These are phyloP conservation scores for Eupithecia pulchellata DNA, from an alignment of 2,888 invertebrate species.

Conservation along the genomic window DNA sequence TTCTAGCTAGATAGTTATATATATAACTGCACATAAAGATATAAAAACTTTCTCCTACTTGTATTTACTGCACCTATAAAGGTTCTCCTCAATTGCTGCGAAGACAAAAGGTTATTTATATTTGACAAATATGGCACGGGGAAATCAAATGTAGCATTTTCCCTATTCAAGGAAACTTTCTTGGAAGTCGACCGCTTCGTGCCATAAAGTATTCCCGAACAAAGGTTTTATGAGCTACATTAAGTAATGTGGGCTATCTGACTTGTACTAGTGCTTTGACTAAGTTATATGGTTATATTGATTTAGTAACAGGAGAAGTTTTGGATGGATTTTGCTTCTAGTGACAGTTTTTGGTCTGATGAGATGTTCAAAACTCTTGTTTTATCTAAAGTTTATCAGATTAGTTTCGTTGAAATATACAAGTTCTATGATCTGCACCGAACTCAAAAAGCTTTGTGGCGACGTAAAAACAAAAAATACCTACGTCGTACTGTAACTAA, in stretches of 20 bases:
- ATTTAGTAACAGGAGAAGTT: background rate
- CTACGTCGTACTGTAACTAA: too few species aligned
- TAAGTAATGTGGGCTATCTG: constrained; percentile 75
- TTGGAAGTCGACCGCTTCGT: constrained; percentile 65
- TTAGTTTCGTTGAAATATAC: background rate
- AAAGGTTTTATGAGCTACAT: constrained; percentile 79
- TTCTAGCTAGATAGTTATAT: background rate
- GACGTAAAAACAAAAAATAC: background rate
- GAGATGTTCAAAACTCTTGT: background rate
- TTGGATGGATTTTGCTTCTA: background rate
- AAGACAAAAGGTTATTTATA: constrained; percentile 49
- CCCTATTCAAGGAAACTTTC: constrained; percentile 48
- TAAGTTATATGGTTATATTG: constrained; percentile 64
- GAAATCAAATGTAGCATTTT: constrained; percentile 62
- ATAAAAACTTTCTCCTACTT: constrained; percentile 20
- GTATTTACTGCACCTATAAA: constrained; percentile 27
- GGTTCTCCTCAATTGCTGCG: constrained; percentile 32
- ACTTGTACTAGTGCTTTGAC: constrained; percentile 64
- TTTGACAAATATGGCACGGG: constrained; percentile 62
- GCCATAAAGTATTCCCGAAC: constrained; percentile 73
- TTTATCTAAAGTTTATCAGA: background rate
- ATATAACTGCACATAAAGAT: constrained; percentile 9
- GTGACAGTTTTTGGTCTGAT: background rate
- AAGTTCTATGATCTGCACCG: background rate
- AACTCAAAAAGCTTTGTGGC: background rate